Evolutionary conservation across 2,888 invertebrate genomes (phyloP), one percentile per base, ranked within the genome.

Genomic region (Andrena bicolor): DNA sequence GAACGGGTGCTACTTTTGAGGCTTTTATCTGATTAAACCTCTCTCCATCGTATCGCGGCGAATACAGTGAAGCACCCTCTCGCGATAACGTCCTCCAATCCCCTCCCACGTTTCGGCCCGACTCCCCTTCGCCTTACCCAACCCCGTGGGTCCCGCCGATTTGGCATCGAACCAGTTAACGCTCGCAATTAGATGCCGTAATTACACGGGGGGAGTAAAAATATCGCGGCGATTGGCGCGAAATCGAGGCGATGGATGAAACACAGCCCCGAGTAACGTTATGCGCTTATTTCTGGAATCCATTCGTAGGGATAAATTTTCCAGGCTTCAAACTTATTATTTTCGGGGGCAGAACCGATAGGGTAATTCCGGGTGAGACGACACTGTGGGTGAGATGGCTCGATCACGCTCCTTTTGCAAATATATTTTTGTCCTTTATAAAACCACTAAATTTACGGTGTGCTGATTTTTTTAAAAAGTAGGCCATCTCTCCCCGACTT

Each of bases 1-100:
- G 81, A 89, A 82, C 85, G 80, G 41, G 69, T 73, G 85, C 84
- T 87, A 89, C 89, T 90, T 90, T 91, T 89, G 91, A 90, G 80
- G 82, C 84, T 79, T 82, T 90, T 90, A 91, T 90, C 90, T 79
- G 88, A 91, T 91, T 73, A 49, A 56, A 48, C 72, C 61, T 32
- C 64, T 49, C 77, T 23, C 35, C 77, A 66, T 76, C 75, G 80
- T 75, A 79, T 83, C 89, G 83, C 74, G 20, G 73, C 83, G 80
- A 89, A 86, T 83, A 86, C 83, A 80, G 74, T 65, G 77, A 82
- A 81, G 82, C 81, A 82, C 84, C 83, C 85, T 83, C 83, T 81
- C 80, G 58, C 60, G 88, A 90, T 89, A 89, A 85, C 90, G 87
- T 82, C 80, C 78, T 58, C 48, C 81, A 77, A 76, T 61, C 58